Conservation (phyloP, 2,113 vertebrate species). For the Pseudonaja textilis region DNA sequence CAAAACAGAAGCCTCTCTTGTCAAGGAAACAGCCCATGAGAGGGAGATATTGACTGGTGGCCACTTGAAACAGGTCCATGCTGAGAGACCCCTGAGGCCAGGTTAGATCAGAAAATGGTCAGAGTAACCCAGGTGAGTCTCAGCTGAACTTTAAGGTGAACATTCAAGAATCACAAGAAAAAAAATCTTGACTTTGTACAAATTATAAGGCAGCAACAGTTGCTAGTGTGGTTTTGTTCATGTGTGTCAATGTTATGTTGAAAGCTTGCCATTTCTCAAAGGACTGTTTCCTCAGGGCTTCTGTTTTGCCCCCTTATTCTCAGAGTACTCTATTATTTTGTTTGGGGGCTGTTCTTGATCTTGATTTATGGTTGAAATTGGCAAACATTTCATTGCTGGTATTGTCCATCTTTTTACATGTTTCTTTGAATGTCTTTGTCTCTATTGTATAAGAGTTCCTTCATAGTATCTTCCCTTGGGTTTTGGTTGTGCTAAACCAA, state of each 20-base stretch:
- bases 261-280: background rate
- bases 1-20: background rate
- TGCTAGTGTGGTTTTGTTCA: background rate
- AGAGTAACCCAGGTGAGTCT: background rate
- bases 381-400: background rate
- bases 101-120: background rate
- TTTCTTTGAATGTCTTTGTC: background rate
- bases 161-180: background rate
- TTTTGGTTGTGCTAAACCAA: background rate
- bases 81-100: background rate
- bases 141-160: background rate
- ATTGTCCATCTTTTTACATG: background rate
- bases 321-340: background rate
- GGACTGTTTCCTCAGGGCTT: background rate
- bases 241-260: background rate
- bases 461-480: background rate
- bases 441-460: background rate
- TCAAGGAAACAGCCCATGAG: background rate
- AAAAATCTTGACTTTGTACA: background rate
- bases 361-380: background rate
- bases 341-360: background rate
- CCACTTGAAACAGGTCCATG: background rate
- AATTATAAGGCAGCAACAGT: background rate
- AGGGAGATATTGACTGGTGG: background rate
- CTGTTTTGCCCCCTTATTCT: background rate